Evolutionary conservation across 2,888 invertebrate genomes (phyloP).

Genomic region (Dugesia japonica): DNA sequence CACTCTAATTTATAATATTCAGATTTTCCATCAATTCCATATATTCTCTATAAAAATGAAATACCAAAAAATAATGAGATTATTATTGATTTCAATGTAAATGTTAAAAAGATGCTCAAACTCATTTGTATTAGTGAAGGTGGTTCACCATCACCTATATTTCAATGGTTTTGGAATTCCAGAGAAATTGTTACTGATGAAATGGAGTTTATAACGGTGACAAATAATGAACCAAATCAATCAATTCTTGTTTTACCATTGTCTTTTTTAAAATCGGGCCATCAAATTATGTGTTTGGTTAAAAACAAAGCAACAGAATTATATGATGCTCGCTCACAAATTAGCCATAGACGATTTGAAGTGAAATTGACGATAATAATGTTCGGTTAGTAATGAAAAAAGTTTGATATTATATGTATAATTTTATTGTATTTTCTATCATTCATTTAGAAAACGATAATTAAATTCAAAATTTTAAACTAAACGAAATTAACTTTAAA

Average conservation of each 20-base stretch:
- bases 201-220: not conserved
- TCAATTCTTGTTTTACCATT: not conserved
- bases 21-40: not conserved
- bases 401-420: too few relatives aligned
- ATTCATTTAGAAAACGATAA: too few relatives aligned
- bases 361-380: not conserved
- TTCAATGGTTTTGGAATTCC: conserved; percentile 11
- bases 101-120: conserved; percentile 14
- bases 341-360: not conserved
- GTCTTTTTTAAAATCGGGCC: not conserved
- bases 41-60: not conserved
- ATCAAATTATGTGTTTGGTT: not conserved
- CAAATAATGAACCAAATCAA: not conserved
- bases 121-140: not conserved
- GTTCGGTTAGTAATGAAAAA: not conserved
- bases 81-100: not conserved
- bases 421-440: too few relatives aligned
- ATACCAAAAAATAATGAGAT: conserved; percentile 8
- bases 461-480: too few relatives aligned
- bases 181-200: not conserved
- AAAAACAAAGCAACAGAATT: not conserved
- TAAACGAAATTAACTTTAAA: too few relatives aligned
- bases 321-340: not conserved
- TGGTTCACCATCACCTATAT: not conserved
- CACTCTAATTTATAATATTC: not conserved